Evolutionary conservation across 2,113 vertebrate genomes (phyloP).

Genomic region (Sterrhoptilus dennistouni): DNA sequence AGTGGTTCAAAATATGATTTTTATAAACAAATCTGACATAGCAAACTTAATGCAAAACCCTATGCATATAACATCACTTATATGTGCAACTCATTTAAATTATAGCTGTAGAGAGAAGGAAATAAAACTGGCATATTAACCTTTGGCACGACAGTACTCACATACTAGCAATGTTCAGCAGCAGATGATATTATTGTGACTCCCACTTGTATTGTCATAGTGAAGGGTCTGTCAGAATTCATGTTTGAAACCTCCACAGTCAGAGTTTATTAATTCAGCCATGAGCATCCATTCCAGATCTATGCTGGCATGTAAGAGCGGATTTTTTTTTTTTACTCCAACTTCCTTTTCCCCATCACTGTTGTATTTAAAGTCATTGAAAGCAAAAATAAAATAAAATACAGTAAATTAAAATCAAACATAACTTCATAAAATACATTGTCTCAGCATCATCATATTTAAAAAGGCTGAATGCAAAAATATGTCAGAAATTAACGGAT

Average conservation of each 20-base stretch:
- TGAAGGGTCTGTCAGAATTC: constrained; percentile 60
- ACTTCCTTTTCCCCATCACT: background rate
- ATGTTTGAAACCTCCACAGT: constrained; percentile 38
- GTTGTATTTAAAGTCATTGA: background rate
- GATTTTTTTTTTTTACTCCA: constrained; percentile 9
- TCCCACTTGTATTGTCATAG: constrained; percentile 11
- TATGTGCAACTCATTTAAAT: constrained; percentile 70
- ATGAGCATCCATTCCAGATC: background rate
- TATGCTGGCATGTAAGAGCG: constrained; percentile 1
- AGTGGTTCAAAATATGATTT: constrained; percentile 75
- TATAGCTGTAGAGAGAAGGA: constrained; percentile 59
- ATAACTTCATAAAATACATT: background rate
- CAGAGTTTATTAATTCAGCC: constrained; percentile 56
- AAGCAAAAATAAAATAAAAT: background rate
- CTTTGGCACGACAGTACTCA: constrained; percentile 49
- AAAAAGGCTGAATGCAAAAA: background rate
- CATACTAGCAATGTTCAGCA: constrained; percentile 27
- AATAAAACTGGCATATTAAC: constrained; percentile 65
- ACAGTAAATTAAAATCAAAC: background rate
- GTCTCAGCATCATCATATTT: background rate
- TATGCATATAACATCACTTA: constrained; percentile 68
- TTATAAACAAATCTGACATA: constrained; percentile 77
- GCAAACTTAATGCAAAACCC: constrained; percentile 74
- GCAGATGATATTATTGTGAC: constrained; percentile 42
- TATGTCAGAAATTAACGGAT: background rate